Conservation (phyloP, 2,113 vertebrate genomes). For the Mixornis gularis region DNA sequence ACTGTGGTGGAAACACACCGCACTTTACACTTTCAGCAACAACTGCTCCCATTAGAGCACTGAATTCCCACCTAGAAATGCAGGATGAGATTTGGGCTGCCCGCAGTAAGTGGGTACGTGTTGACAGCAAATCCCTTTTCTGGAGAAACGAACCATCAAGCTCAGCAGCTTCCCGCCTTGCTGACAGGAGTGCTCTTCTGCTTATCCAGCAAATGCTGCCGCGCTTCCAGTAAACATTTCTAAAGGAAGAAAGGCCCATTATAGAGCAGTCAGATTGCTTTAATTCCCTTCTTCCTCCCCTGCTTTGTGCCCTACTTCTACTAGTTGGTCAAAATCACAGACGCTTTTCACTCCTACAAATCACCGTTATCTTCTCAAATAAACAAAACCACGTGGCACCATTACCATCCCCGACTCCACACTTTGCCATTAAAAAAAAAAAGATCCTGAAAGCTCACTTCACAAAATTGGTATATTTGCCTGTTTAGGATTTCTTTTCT, state of each 20-base stretch:
- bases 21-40: background rate
- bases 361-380: background rate
- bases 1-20: background rate
- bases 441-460: background rate
- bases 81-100: background rate
- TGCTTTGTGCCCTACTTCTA: background rate
- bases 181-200: slow-evolving; percentile 17
- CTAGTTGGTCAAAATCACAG: background rate
- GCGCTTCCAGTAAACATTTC: background rate
- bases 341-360: background rate
- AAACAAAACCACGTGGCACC: background rate
- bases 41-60: background rate
- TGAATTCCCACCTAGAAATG: background rate
- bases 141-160: background rate
- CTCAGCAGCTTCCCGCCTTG: background rate
- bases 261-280: background rate
- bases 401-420: too few species aligned
- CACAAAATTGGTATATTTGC: background rate
- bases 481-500: background rate
- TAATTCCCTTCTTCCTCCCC: background rate
- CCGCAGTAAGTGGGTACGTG: background rate
- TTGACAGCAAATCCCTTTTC: background rate
- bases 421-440: background rate
- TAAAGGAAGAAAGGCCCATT: background rate
- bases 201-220: background rate